phyloP scores from a whole-genome alignment of 2,888 invertebrate genomes.

The Resseliella maxima region DNA sequence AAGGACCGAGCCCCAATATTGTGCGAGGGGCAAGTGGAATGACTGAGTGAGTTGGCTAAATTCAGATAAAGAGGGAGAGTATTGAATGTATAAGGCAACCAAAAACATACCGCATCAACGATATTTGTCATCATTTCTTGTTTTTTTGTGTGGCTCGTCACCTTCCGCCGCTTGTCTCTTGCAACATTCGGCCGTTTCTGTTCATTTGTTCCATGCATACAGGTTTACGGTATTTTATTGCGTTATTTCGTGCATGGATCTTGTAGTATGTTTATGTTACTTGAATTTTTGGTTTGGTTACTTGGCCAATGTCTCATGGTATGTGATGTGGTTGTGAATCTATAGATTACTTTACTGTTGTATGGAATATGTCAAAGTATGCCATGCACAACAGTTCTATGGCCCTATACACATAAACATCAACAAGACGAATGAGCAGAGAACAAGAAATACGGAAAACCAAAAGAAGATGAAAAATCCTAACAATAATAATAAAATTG shows the following conservation, averaged over 20 bases:
- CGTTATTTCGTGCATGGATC: not conserved
- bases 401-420: not conserved
- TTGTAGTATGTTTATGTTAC: conserved; percentile 39
- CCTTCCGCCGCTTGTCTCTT: not conserved
- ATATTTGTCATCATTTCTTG: conserved; percentile 52
- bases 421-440: not conserved
- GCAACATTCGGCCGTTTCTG: not conserved
- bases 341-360: conserved; percentile 37
- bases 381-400: not conserved
- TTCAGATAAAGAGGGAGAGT: not conserved
- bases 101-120: conserved; percentile 31
- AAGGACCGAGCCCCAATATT: not conserved
- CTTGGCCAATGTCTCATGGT: conserved; percentile 45
- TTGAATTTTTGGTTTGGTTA: conserved; percentile 36
- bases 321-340: conserved; percentile 51
- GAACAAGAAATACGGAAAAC: not conserved
- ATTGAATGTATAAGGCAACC: not conserved
- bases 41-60: not conserved
- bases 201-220: not conserved
- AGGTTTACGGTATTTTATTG: conserved; percentile 17
- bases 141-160: conserved; percentile 14
- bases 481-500: conserved; percentile 45
- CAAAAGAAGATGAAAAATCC: conserved; percentile 21
- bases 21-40: not conserved
- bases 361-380: conserved; percentile 13